Evolutionary conservation across 2,888 invertebrate genomes (phyloP).

Genomic region (Orthosia incerta): DNA sequence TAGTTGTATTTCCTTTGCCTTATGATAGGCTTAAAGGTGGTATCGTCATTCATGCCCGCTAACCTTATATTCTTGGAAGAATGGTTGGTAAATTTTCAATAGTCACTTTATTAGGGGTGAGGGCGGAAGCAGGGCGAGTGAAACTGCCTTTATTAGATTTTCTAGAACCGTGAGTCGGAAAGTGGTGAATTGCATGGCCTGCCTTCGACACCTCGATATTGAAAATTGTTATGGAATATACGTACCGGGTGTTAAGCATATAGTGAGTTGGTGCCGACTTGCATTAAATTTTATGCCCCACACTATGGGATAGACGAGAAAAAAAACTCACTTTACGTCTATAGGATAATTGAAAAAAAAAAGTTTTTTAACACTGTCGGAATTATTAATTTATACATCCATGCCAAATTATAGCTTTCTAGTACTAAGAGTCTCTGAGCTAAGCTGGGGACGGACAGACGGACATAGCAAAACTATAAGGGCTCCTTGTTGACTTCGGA

Average conservation of each 20-base stretch:
- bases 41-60: constrained; percentile 82
- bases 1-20: constrained; percentile 62
- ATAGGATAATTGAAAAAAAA: too few species aligned
- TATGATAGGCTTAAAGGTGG: constrained; percentile 71
- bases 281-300: not conserved
- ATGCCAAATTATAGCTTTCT: too few species aligned
- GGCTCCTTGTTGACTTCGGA: too few species aligned
- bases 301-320: too few species aligned
- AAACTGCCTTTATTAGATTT: constrained; percentile 90
- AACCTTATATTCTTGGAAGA: constrained; percentile 90
- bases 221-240: constrained; percentile 66
- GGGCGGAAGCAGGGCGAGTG: constrained; percentile 85
- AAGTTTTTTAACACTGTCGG: too few species aligned
- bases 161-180: constrained; percentile 84
- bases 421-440: too few species aligned
- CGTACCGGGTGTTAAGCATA: constrained; percentile 4
- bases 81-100: constrained; percentile 92
- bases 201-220: constrained; percentile 82
- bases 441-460: too few species aligned
- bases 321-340: too few species aligned
- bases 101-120: constrained; percentile 90
- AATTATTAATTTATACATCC: too few species aligned
- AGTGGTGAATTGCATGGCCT: constrained; percentile 79
- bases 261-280: constrained; percentile 6
- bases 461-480: too few species aligned